Evolutionary conservation across 2,113 vertebrate genomes (phyloP).

Genomic region (Vanacampus margaritifer): DNA sequence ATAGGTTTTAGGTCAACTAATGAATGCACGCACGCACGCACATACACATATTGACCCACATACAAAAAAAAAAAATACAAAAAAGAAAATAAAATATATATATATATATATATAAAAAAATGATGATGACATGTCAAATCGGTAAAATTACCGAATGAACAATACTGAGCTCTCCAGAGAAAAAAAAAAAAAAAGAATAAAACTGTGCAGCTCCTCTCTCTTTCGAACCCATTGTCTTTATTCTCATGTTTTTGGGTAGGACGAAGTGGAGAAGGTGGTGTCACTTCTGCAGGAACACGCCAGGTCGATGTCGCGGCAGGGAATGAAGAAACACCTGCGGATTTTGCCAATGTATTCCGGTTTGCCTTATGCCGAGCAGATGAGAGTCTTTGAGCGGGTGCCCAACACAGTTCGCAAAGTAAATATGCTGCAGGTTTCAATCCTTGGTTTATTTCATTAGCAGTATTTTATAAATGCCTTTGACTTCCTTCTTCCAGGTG

Average conservation of each 20-base stretch:
- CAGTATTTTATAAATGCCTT: neutral
- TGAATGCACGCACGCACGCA: too few relatives aligned
- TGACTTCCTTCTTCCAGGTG: slow-evolving; percentile 71
- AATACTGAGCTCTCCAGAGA: too few relatives aligned
- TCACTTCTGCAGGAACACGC: slow-evolving; percentile 92
- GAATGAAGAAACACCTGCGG: slow-evolving; percentile 92
- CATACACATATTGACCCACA: too few relatives aligned
- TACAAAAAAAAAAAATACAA: too few relatives aligned
- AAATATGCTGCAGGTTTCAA: slow-evolving; percentile 19
- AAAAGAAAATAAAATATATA: too few relatives aligned
- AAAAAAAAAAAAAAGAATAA: too few relatives aligned
- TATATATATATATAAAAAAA: too few relatives aligned
- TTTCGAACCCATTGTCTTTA: neutral
- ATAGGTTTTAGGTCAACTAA: too few relatives aligned
- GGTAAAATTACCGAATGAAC: too few relatives aligned
- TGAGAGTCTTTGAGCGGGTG: slow-evolving; percentile 91
- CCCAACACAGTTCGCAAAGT: slow-evolving; percentile 90
- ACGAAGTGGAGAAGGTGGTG: slow-evolving; percentile 93
- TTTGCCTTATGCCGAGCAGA: slow-evolving; percentile 88
- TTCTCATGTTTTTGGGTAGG: slow-evolving; percentile 63
- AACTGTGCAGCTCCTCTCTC: neutral
- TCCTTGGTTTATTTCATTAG: neutral
- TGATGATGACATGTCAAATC: too few relatives aligned
- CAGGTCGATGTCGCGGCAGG: slow-evolving; percentile 81
- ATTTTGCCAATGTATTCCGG: slow-evolving; percentile 96